Base-by-base conservation (phyloP, 2,113 vertebrate species). In the Pholis gunnellus region DNA sequence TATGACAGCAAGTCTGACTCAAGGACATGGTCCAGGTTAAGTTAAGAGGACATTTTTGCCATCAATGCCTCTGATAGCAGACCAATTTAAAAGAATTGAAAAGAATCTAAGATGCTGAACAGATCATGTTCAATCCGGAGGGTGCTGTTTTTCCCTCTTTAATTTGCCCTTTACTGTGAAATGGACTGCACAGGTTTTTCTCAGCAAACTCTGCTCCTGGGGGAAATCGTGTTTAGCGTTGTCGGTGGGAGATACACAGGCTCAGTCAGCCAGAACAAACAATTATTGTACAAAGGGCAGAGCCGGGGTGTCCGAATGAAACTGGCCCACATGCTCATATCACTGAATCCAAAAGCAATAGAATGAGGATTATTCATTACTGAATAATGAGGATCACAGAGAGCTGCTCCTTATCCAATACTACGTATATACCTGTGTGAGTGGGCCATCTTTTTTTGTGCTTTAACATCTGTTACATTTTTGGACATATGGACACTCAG, bases 201-300 rank as follows among this genome's bases (percentile, higher is more conserved):
- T 78, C 68, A 40, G 74, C 48, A 65, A 82, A 88, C 84, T 89
- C 77, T 11, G 54, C 89, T 83, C 78, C 81, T 75, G 75, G 79
- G 87, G 85, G 80, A 94, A 94, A 95, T 93, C 92, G 91, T 91
- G 88, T 93, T 91, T 85, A 91, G 87, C 72, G 71, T 93, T 94
- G 93, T 92, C 86, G 34, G 78, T 88, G 81, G 90, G 80, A 94
- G 93, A 93, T 92, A 91, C 86, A 91, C 22, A 2, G 64, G 84
- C 87, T 76, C 85, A 88, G 85, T 91, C 90, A 87, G 83, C 85
- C 84, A 75, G 87, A 94, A 91, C 91, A 94, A 90, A 93, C 88
- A 92, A 94, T 94, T 94, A 93, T 89, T 85, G 73, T 73, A 89
- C 85, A 86, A 78, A 93, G 91, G 91, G 77, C 92, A 94, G 75